phyloP scores from a whole-genome alignment of 53 echinoderm and acorn worm genomes.

The Actinopyga echinites region DNA sequence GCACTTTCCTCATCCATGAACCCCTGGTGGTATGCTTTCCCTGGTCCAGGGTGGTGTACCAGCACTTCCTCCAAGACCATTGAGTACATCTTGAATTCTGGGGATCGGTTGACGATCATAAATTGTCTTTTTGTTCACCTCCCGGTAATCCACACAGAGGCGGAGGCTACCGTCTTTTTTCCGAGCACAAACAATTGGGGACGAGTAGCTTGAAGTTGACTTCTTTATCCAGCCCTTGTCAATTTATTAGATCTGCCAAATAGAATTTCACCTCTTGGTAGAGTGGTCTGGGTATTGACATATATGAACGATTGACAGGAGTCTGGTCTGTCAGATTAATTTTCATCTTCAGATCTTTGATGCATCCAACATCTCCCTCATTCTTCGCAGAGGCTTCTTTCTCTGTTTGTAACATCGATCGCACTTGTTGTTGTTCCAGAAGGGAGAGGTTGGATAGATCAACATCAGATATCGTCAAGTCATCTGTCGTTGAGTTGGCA shows the following conservation, averaged over 20 bases:
- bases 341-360: slow-evolving; percentile 39
- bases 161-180: slow-evolving; percentile 48
- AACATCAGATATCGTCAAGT: no score
- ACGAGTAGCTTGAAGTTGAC: neutral
- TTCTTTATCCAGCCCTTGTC: slow-evolving; percentile 38
- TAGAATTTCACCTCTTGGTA: slow-evolving; percentile 53
- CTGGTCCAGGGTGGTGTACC: slow-evolving; percentile 61
- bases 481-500: no score
- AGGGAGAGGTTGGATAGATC: slow-evolving; percentile 9
- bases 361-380: slow-evolving; percentile 10
- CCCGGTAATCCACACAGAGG: slow-evolving; percentile 25
- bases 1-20: neutral
- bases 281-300: slow-evolving; percentile 45
- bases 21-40: slow-evolving; percentile 72
- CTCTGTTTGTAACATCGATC: slow-evolving; percentile 46
- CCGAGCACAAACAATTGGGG: slow-evolving; percentile 12
- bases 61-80: slow-evolving; percentile 52
- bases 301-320: slow-evolving; percentile 52
- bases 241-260: slow-evolving; percentile 3
- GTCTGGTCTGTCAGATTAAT: slow-evolving; percentile 47
- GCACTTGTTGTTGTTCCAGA: neutral
- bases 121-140: slow-evolving; percentile 58
- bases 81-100: slow-evolving; percentile 45
- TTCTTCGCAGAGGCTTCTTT: slow-evolving; percentile 40
- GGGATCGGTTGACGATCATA: slow-evolving; percentile 67